phyloP scores from a whole-genome alignment of 2,113 vertebrate genomes.

The Cavia porcellus region DNA sequence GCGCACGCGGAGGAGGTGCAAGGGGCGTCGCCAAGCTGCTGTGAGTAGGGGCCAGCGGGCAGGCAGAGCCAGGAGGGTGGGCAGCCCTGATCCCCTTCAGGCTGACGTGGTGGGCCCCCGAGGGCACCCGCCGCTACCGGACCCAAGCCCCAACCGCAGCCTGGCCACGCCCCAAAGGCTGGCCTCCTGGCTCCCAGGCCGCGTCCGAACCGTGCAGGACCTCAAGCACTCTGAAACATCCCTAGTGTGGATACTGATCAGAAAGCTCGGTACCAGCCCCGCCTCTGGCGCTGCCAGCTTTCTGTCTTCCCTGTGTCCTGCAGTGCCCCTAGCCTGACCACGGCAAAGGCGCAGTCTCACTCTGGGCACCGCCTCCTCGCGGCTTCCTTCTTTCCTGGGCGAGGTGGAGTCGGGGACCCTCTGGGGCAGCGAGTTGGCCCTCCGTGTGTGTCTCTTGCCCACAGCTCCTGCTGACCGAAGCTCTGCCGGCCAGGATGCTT shows the following conservation, averaged over 20 bases:
- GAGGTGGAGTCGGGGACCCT: no score
- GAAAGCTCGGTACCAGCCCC: no score
- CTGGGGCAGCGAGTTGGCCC: neutral
- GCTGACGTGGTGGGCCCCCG: fast-evolving
- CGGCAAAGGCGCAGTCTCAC: neutral
- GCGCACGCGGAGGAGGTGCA: neutral
- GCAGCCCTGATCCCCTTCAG: fast-evolving
- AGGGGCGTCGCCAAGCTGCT: neutral
- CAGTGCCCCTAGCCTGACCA: neutral
- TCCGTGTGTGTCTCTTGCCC: neutral
- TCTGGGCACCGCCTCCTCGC: neutral
- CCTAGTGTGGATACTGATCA: fast-evolving
- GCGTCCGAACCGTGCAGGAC: no score
- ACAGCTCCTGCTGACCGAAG: constrained; percentile 28
- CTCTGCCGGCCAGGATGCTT: constrained; percentile 32
- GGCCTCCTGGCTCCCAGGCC: neutral
- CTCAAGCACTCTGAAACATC: neutral
- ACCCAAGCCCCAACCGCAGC: fast-evolving
- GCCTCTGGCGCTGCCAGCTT: fast-evolving
- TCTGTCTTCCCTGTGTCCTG: no score
- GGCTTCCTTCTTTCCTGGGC: neutral
- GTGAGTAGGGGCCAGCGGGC: neutral
- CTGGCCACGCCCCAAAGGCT: neutral
- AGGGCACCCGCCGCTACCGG: fast-evolving
- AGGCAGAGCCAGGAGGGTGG: no score